Base-by-base conservation (phyloP, 2,888 invertebrate genomes). In the Reticulitermes lucifugus region DNA sequence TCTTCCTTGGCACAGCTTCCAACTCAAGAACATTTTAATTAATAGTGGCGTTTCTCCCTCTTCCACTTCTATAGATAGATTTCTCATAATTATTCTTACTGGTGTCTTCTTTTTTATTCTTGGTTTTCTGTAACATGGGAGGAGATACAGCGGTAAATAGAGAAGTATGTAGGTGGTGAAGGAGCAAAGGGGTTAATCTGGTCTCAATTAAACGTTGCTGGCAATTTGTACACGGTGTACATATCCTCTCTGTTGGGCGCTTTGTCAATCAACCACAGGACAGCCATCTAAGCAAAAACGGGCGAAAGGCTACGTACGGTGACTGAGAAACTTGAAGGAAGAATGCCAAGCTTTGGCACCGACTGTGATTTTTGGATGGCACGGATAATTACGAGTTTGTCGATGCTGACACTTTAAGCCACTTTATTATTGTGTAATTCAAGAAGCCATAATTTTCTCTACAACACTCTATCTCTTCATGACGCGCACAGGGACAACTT, bases 1-100 rank as follows among this genome's bases (percentile, higher is more conserved):
- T 60, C 60, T 21, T 60, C 80, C 41, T 43, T 70, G 65, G 65
- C 43, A 81, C 65, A 65, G 60, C 81, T 81, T 81, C 81, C 70
- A 43, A n/a, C 73, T 73, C 71, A 84, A 46, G 81, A 81, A 81
- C 70, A 79, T 81, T 84, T 84, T 84, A 84, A 84, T 84, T 84
- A 84, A 84, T 84, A 79, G 84, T 80, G 81, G 59, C 71, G 55
- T 70, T 79, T 46, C 51, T 25, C 81, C 81, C 55, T 59, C n/a
- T 55, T 65, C 60, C 77, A 77, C 65, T 81, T 60, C 81, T 81
- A 81, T 70, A 81, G 81, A 81, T 81, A 81, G 81, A 81, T 81
- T 81, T 70, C 81, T 81, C 81, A 70, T 81, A 81, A 81, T 41
- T 81, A 81, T 81, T 81, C 81, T 70, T 65, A 7, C 46, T 81